These are phyloP conservation scores for Phataginus tetradactyla DNA, from an alignment of 2,797 vertebrate species.

Conservation along the genomic window DNA sequence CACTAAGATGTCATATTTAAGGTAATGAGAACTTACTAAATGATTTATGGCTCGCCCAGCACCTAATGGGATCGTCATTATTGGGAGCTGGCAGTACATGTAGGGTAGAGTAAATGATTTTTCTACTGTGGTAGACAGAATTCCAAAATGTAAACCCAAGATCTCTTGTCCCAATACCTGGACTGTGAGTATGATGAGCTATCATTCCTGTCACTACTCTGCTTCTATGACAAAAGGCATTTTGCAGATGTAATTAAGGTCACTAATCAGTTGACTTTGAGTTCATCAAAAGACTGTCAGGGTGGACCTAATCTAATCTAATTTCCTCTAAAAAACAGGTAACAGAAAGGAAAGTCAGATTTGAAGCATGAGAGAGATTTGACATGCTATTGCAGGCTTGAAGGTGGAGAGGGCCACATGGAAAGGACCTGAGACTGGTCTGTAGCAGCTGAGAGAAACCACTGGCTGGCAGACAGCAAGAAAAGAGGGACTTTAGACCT, in stretches of 20 bases:
- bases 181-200: not conserved
- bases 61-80: not conserved
- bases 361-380: not conserved
- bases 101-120: not conserved
- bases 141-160: not conserved
- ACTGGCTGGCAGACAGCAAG: not conserved
- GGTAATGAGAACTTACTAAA: not conserved
- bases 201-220: not conserved
- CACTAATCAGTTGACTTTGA: not conserved
- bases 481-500: not conserved
- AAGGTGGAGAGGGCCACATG: not conserved
- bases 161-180: not conserved
- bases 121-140: not conserved
- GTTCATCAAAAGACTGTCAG: not conserved
- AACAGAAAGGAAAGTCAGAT: not conserved
- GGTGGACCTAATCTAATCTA: not conserved
- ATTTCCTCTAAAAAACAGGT: not conserved
- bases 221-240: not conserved
- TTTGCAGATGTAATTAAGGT: not conserved
- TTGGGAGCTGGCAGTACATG: not conserved
- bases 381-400: not conserved
- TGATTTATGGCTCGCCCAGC: not conserved
- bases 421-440: not conserved
- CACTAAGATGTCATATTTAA: conserved; percentile 2
- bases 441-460: not conserved